Percentiles rank a stretch among this genome's conserved stretches.
Conservation (phyloP, 1,140 invertebrate species). For the Pseudomyrmex gracilis region DNA sequence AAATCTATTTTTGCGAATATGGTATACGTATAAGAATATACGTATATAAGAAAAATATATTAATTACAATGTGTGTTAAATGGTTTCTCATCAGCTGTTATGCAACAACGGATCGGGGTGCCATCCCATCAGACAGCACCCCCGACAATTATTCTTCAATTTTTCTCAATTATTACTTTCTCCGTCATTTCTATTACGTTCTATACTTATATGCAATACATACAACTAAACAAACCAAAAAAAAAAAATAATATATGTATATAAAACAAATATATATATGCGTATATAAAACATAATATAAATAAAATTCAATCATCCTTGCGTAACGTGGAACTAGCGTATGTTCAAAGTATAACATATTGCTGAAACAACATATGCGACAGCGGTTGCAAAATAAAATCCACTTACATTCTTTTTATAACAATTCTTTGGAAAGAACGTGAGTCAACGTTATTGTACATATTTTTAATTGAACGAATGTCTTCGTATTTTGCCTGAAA, state of each 20-base stretch:
- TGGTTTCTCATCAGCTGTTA: too few relatives aligned
- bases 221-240: background rate
- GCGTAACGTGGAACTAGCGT: slow-evolving; percentile 24
- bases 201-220: background rate
- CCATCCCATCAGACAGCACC: too few relatives aligned
- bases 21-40: too few relatives aligned
- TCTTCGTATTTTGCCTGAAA: too few relatives aligned
- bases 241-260: background rate
- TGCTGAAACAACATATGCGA: background rate
- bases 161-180: background rate
- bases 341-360: slow-evolving; percentile 53
- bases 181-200: background rate
- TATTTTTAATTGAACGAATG: too few relatives aligned
- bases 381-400: background rate
- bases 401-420: background rate
- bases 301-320: slow-evolving; percentile 56
- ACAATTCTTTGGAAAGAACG: background rate
- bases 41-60: too few relatives aligned
- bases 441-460: too few relatives aligned
- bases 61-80: too few relatives aligned
- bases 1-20: too few relatives aligned
- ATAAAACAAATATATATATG: slow-evolving; percentile 34
- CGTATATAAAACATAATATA: background rate
- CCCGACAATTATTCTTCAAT: too few relatives aligned
- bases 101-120: too few relatives aligned